Base-by-base conservation (phyloP, 2,797 vertebrate genomes). In the Sebastes itinus region DNA sequence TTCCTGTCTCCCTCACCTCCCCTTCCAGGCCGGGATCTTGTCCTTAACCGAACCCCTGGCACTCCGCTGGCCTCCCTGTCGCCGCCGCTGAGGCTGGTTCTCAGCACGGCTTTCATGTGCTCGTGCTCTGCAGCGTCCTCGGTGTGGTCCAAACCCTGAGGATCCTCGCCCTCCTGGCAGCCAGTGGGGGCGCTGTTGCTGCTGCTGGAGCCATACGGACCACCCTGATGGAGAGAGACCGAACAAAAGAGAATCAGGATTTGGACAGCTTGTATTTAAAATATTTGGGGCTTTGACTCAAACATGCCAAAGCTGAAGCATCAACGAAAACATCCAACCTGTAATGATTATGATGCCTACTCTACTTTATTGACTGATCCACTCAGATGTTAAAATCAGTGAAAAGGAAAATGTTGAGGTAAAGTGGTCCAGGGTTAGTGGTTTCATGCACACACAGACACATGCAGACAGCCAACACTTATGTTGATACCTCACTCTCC, bases 81-180 rank as follows among this genome's bases (percentile, higher is more conserved):
- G 3, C 95, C 67, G 0, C 90, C 46, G 0, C 88, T 1, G 28
- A 95, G 94, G n/a, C 95, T 96, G 65, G 93, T 97, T 85, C 96
- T 97, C 90, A 99, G 94, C 72, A 99, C 96, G 0, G 97, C 97
- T 89, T 97, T 99, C 98, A 99, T 99, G 93, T 97, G 93, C 92
- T 99, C 97, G 0, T 99, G 98, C 84, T 99, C 98, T 0, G 95
- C 97, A 0, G 95, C 96, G 0, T 98, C 97, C 89, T 98, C 97
- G 0, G 96, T 93, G 0, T 98, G 97, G 66, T 95, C 96, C 81
- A 99, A 92, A 28, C 97, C 97, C 83, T 92, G 95, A 38, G 95
- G 94, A 89, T 95, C 95, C 91, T 96, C 95, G 60, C 73, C 91
- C 35, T 95, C 95, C 42, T 93, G 95, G 52, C 92, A 83, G 0